A percentile compares a stretch with the other conserved stretches of the same genome.
phyloP scores from a whole-genome alignment of 2,888 invertebrate genomes.

The Margaritifera margaritifera region DNA sequence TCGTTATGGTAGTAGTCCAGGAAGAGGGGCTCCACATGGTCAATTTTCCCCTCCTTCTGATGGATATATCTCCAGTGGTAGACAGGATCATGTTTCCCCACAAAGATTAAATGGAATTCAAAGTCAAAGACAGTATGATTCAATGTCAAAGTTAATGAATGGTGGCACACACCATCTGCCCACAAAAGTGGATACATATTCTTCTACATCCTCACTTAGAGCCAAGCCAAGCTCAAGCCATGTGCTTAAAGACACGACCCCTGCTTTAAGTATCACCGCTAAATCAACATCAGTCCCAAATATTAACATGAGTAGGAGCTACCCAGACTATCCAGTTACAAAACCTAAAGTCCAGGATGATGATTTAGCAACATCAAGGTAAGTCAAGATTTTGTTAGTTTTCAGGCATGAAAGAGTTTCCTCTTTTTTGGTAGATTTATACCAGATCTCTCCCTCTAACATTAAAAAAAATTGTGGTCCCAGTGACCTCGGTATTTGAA shows the following conservation, averaged over 20 bases:
- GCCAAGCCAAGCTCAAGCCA: constrained; percentile 42
- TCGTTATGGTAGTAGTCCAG: constrained; percentile 19
- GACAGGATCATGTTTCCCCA: constrained; percentile 26
- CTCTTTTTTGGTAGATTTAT: too few relatives aligned
- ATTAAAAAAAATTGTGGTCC: too few relatives aligned
- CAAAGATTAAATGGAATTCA: constrained; percentile 26
- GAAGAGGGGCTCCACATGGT: constrained; percentile 19
- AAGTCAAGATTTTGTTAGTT: constrained; percentile 3
- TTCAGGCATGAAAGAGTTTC: too few relatives aligned
- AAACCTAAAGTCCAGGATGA: constrained; percentile 51
- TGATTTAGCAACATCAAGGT: constrained; percentile 63
- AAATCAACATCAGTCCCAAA: constrained; percentile 35
- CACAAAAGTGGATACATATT: constrained; percentile 10
- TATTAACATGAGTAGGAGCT: constrained; percentile 22
- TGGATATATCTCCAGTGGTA: constrained; percentile 19
- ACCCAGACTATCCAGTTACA: neutral
- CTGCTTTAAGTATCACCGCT: constrained; percentile 32
- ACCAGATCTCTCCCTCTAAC: too few relatives aligned
- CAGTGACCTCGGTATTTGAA: too few relatives aligned
- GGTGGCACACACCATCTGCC: constrained; percentile 24
- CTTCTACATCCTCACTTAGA: constrained; percentile 25
- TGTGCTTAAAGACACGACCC: constrained; percentile 40
- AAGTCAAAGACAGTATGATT: constrained; percentile 37
- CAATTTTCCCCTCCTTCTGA: constrained; percentile 32
- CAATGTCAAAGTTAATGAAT: constrained; percentile 24